phyloP scores from a whole-genome alignment of 2,888 invertebrate species.

The Allophyes oxyacanthae region DNA sequence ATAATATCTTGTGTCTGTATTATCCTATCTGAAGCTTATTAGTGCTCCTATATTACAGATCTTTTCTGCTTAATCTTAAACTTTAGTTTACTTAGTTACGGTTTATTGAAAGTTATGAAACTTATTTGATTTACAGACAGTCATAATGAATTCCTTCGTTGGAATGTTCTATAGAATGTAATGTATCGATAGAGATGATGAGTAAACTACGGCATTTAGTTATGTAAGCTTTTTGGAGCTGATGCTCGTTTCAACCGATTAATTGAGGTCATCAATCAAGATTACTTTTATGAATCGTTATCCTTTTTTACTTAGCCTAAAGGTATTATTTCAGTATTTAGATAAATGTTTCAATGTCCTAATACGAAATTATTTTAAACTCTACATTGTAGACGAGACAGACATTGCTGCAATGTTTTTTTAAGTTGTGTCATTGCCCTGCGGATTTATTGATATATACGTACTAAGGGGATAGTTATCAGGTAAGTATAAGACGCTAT shows the following conservation, averaged over 20 bases:
- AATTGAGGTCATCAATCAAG: slow-evolving; percentile 8
- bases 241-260: slow-evolving; percentile 1
- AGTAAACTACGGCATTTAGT: neutral
- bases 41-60: slow-evolving; percentile 19
- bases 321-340: neutral
- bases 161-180: slow-evolving; percentile 8
- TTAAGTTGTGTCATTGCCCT: slow-evolving; percentile 54
- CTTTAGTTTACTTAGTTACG: slow-evolving; percentile 15
- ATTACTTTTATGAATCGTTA: neutral
- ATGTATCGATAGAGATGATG: slow-evolving; percentile 2
- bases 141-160: slow-evolving; percentile 18
- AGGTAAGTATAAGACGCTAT: slow-evolving; percentile 17
- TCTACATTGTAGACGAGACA: slow-evolving; percentile 33
- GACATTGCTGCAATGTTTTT: slow-evolving; percentile 35
- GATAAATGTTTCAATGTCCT: neutral
- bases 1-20: slow-evolving; percentile 51
- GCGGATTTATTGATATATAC: slow-evolving; percentile 22
- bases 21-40: slow-evolving; percentile 52
- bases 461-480: slow-evolving; percentile 34
- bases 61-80: slow-evolving; percentile 16
- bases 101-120: slow-evolving; percentile 33
- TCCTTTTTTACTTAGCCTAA: neutral
- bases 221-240: slow-evolving; percentile 4
- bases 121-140: slow-evolving; percentile 12
- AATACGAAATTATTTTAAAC: slow-evolving; percentile 8